Evolutionary conservation across 2,888 invertebrate genomes (phyloP).

Genomic region (Bombylius discolor): DNA sequence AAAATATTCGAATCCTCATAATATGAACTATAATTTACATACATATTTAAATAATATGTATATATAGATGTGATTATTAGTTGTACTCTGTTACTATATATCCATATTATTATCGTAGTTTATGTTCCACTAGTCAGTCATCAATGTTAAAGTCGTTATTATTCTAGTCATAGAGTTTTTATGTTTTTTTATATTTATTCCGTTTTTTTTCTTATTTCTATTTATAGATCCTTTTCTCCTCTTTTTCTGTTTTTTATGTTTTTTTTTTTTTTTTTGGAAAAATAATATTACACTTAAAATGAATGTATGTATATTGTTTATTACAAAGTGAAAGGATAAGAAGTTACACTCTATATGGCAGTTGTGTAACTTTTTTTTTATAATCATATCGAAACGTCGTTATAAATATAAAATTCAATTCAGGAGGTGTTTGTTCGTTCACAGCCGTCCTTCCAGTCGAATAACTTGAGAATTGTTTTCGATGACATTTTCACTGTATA

Average conservation of each 20-base stretch:
- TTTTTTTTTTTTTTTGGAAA: too few species aligned
- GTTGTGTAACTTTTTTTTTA: too few species aligned
- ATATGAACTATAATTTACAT: too few species aligned
- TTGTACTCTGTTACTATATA: too few species aligned
- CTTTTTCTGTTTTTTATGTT: not conserved
- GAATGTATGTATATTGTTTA: too few species aligned
- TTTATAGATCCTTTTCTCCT: not conserved
- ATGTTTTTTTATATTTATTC: not conserved
- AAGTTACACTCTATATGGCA: too few species aligned
- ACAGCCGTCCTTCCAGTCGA: conserved; percentile 23
- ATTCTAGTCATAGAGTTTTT: conserved; percentile 7
- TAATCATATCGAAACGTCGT: not conserved
- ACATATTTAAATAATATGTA: too few species aligned
- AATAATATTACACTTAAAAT: too few species aligned
- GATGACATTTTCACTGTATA: conserved; percentile 13
- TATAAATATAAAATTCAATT: conserved; percentile 9
- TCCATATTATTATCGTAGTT: too few species aligned
- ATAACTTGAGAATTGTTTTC: conserved; percentile 33
- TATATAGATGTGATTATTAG: too few species aligned
- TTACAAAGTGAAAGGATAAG: too few species aligned
- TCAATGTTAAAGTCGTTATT: conserved; percentile 8
- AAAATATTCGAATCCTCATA: too few species aligned
- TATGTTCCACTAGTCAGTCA: not conserved
- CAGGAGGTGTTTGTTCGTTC: conserved; percentile 3
- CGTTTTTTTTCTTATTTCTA: conserved; percentile 2